Evolutionary conservation across 2,888 invertebrate genomes (phyloP).

Genomic region (Zele albiditarsus): DNA sequence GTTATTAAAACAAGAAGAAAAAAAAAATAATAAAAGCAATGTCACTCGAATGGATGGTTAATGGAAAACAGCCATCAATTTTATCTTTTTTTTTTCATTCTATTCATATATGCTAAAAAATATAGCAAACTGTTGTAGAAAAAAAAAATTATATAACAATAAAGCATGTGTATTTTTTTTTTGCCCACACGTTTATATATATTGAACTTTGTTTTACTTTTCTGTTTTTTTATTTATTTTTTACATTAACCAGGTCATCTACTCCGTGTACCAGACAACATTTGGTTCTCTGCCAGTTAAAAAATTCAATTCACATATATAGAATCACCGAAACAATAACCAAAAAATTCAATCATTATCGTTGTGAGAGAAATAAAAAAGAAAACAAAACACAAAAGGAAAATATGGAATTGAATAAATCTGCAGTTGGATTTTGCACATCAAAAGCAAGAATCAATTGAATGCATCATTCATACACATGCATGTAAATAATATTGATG

Average conservation of each 20-base stretch:
- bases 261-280: neutral
- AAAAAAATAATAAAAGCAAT: neutral
- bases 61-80: neutral
- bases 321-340: neutral
- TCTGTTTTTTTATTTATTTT: neutral
- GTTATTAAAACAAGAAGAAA: neutral
- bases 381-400: no score
- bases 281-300: neutral
- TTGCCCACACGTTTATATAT: neutral
- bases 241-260: constrained; percentile 4
- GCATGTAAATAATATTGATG: neutral
- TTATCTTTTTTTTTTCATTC: neutral
- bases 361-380: no score
- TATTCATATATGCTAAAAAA: neutral
- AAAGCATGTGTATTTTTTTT: neutral
- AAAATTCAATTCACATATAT: neutral
- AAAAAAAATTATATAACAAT: neutral
- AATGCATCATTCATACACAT: neutral
- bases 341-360: neutral
- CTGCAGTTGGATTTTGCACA: neutral
- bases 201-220: neutral
- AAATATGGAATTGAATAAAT: neutral
- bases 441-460: neutral
- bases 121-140: neutral
- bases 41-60: neutral